phyloP scores from a whole-genome alignment of 2,797 vertebrate species.

The Hyperoplus immaculatus region DNA sequence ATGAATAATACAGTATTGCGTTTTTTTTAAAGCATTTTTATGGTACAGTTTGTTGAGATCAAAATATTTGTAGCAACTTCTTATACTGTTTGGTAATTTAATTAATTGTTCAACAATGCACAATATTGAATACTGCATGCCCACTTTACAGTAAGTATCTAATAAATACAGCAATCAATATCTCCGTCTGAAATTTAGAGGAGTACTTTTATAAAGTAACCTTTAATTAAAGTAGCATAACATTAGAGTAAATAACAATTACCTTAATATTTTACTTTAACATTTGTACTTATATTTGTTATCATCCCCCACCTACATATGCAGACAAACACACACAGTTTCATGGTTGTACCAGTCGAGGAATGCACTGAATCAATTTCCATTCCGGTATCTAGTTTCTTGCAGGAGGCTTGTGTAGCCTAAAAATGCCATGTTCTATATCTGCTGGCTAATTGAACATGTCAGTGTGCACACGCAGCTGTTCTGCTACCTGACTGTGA shows the following conservation, averaged over 20 bases:
- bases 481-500: conserved; percentile 30
- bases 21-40: conserved; percentile 4
- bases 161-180: neutral
- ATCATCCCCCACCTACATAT: neutral
- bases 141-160: neutral
- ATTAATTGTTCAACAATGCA: neutral
- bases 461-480: conserved; percentile 51
- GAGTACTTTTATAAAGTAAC: no score
- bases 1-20: neutral
- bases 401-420: conserved; percentile 31
- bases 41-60: neutral
- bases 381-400: conserved; percentile 24
- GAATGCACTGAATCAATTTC: conserved; percentile 36
- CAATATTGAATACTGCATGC: neutral
- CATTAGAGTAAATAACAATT: neutral
- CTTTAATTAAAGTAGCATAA: neutral
- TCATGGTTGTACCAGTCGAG: conserved; percentile 23
- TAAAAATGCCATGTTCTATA: conserved; percentile 44
- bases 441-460: conserved; percentile 50
- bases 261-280: neutral
- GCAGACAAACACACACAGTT: neutral
- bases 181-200: no score
- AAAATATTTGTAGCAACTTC: no score
- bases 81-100: neutral
- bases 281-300: neutral